Base-by-base conservation (phyloP, 2,113 vertebrate genomes). In the Empidonax traillii region DNA sequence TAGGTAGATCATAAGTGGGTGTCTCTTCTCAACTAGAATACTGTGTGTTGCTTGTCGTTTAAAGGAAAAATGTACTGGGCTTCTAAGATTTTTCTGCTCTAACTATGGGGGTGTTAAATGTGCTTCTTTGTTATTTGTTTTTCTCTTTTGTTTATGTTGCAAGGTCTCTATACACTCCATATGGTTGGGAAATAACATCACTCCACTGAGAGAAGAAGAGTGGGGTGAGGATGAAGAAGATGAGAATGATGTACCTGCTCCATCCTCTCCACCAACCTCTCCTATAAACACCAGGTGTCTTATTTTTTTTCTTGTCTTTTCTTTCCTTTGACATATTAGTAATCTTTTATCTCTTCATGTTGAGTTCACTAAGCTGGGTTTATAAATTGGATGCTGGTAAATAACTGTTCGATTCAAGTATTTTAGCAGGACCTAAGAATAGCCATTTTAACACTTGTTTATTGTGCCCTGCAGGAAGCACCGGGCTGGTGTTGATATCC, bases 81-180 rank as follows among this genome's bases (percentile, higher is more conserved):
- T 74, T 72, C 9, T 77, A 41, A 66, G 20, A 23, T 35, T 75
- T 68, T 87, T 68, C 6, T 73, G 12, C 33, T 41, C 12, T 84
- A n/a, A 37, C 31, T 77, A 0, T 3, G 2, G 43, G 12, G 8
- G 6, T 73, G 21, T 80, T 93, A 77, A 81, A 67, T 63, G 6
- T 66, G 6, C 37, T 77, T 12, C 27, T 51, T 68, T 93, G 63
- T 21, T 81, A 2, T 73, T 75, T 85, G 30, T 17, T 74, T 62
- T 47, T 62, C 2, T 43, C 39, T 52, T 33, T 13, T 20, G 10
- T 37, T 59, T 98, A 10, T 51, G 33, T 75, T 91, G 21, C 9
- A 92, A 99, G 99, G 99, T 99, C 49, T 99, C 99, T 35, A 99
- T 99, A 96, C 99, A 99, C 82, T 99, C 99, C 1, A 98, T 99